phyloP scores from a whole-genome alignment of 2,888 invertebrate species.

The Pterostichus niger region DNA sequence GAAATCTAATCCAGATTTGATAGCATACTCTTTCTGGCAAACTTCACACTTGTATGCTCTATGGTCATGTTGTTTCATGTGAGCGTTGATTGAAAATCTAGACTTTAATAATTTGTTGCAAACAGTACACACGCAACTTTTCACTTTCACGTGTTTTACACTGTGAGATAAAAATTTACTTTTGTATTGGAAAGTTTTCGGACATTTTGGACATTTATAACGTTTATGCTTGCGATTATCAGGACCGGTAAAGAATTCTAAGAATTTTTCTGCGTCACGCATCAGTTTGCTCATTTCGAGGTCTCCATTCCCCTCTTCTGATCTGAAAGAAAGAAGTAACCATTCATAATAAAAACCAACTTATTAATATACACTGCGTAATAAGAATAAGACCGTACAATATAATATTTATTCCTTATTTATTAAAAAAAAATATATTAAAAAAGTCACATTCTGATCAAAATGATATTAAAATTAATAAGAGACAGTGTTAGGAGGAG shows the following conservation, averaged over 20 bases:
- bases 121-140: conserved; percentile 73
- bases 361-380: conserved; percentile 77
- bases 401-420: conserved; percentile 27
- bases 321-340: conserved; percentile 60
- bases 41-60: conserved; percentile 76
- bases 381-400: conserved; percentile 10
- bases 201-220: conserved; percentile 50
- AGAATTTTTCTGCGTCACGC: conserved; percentile 42
- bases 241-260: conserved; percentile 69
- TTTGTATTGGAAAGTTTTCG: conserved; percentile 49
- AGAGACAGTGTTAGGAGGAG: background rate
- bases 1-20: conserved; percentile 73
- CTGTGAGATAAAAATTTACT: conserved; percentile 49
- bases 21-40: conserved; percentile 77
- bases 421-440: conserved; percentile 11
- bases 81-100: conserved; percentile 73
- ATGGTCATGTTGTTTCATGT: conserved; percentile 76
- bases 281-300: conserved; percentile 35
- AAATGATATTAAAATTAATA: background rate
- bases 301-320: conserved; percentile 68
- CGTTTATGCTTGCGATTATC: conserved; percentile 28
- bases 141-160: conserved; percentile 68
- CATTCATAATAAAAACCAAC: conserved; percentile 68
- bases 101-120: conserved; percentile 72
- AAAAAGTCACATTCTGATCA: background rate